Evolutionary conservation across 1,140 invertebrate species (phyloP), one percentile per base, ranked within the genome.

Genomic region (Brachionus manjavacas): DNA sequence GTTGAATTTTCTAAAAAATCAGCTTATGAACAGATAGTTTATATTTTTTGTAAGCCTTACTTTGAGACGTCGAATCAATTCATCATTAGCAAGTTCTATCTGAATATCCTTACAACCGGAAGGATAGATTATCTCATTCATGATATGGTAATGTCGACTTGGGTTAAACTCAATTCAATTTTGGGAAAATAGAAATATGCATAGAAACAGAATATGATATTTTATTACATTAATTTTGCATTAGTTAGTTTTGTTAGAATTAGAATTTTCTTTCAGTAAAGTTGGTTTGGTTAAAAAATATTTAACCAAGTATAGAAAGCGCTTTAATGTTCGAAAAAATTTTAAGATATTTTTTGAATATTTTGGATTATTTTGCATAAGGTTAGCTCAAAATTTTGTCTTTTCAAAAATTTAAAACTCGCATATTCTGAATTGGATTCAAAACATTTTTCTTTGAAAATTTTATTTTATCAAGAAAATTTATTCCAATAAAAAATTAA

Each of bases 11-110:
- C 94, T 95, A 87, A 2, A 86, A 85, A 60, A 84, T 72, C 84
- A 28, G 7, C 2, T 39, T 28, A 0, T 2, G 31, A 39, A 72
- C 85, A 85, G 9, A 85, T 79, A 23, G 11, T 72, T 60, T 14
- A 12, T 55, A 39, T 12, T 72, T 68, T 39, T 12, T 3, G n/a
- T 23, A 31, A 46, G 14, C 0, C 31, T 85, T 90, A 95, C 94
- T 92, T 98, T 98, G 16, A 98, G 92, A 88, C 96, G 92, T 85
- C 95, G 91, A 86, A 98, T 96, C 55, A 98, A 91, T 90, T 98
- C 96, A 92, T 98, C 96, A 41, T 95, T 93, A 84, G 95, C 94
- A 66, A 98, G 91, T 91, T 97, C 96, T 89, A 97, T 95, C 85
- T 92, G 94, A 81, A 98, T 87, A 64, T 91, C 90, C 83, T 90